Evolutionary conservation across 2,888 invertebrate genomes (phyloP), one percentile per base, ranked within the genome.

Genomic region (Fissipunctia ypsillon): DNA sequence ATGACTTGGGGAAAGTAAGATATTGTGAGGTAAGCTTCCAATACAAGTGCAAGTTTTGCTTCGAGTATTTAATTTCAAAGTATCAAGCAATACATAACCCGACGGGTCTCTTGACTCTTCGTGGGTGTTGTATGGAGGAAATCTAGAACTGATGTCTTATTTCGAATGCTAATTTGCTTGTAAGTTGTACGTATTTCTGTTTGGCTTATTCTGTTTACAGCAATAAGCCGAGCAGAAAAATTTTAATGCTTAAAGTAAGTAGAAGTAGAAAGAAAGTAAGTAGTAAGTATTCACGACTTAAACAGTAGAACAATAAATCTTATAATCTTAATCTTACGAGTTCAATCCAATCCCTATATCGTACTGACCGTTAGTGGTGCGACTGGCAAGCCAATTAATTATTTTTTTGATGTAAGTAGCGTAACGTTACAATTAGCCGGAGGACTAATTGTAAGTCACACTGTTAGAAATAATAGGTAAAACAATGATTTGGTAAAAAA

Each of bases 1-100:
- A 80, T 77, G 79, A 76, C 66, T 69, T 45, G 71, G 87, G 78
- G 87, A 87, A 87, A 87, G 85, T 84, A 76, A 74, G 63, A 78
- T 75, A 76, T 79, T 78, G 81, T 81, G 72, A 77, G 60, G 72
- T 73, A 84, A 82, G 81, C 77, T 84, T 76, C 57, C 61, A 50
- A 67, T 79, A 68, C 60, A 56, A 67, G 31, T 83, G 71, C 61
- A 66, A 59, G 69, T 74, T 67, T 61, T n/a, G 64, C 61, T 65
- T 61, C 9, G 35, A 76, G 41, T 81, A 67, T 82, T 82, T 61
- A 65, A 76, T 76, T 61, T 61, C 14, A 16, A 57, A 69, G 43
- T 45, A 50, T n/a, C 43, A 54, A 57, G 63, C n/a, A 19, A 50
- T 50, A 38, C 60, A 59, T 69, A 50, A 60, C 16, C 28, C 22